These are phyloP conservation scores for Xenopus petersii DNA, from an alignment of 2,797 vertebrate species.

Conservation along the genomic window DNA sequence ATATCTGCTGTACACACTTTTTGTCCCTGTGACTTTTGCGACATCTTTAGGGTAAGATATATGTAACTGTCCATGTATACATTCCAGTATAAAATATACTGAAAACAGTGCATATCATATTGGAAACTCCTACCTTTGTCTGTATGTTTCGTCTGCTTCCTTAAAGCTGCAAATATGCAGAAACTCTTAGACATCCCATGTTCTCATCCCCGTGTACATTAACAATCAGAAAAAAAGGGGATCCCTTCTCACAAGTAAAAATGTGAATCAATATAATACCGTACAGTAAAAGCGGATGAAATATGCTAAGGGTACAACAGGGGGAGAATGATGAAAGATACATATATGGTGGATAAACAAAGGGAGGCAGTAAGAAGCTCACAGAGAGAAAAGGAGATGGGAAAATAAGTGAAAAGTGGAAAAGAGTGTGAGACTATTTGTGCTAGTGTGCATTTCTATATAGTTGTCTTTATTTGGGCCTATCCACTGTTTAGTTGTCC, in stretches of 20 bases:
- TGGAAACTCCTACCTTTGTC: constrained; percentile 71
- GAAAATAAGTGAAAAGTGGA: constrained; percentile 8
- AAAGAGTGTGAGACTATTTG: constrained; percentile 47
- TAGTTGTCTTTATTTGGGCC: constrained; percentile 85
- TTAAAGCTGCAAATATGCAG: constrained; percentile 68
- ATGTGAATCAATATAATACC: constrained; percentile 54
- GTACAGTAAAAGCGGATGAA: constrained; percentile 49
- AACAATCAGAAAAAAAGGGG: constrained; percentile 54
- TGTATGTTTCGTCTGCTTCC: constrained; percentile 69
- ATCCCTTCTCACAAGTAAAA: constrained; percentile 63
- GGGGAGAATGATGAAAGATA: not conserved
- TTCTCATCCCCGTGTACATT: constrained; percentile 67
- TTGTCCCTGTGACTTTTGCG: too few species aligned
- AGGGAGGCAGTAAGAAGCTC: not conserved
- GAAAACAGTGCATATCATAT: constrained; percentile 53
- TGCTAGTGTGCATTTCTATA: constrained; percentile 59
- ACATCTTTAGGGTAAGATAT: too few species aligned
- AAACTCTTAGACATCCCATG: constrained; percentile 64
- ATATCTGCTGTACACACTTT: too few species aligned
- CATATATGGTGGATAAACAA: not conserved
- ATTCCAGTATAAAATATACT: constrained; percentile 20
- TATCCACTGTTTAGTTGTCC: constrained; percentile 88
- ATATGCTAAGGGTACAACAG: too few species aligned
- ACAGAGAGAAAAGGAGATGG: constrained; percentile 10
- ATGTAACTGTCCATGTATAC: too few species aligned